Base-by-base conservation (phyloP, 1,140 invertebrate genomes). In the Dreissena rostriformis region DNA sequence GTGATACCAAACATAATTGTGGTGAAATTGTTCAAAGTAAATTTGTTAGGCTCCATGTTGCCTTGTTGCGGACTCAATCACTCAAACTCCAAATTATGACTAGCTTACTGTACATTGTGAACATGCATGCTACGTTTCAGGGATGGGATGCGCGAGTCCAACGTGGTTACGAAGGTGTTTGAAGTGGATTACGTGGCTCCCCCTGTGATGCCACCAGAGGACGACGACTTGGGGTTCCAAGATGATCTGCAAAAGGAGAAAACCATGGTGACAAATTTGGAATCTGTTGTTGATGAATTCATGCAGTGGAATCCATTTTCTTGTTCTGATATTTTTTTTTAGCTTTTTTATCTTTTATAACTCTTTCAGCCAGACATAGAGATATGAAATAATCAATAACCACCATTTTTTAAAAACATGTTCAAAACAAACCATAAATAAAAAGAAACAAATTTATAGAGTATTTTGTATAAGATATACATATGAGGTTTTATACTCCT, bases 151-250 rank as follows among this genome's bases (percentile, higher is more conserved):
- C 85, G 93, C 68, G 91, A 94, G 75, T 93, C 93, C 82, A 89
- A 91, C 82, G 87, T 93, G 12, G 92, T 93, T 2, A 93, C 92
- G 8, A 94, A 94, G 85, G 84, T 88, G 57, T 94, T 94, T 92
- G 93, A 94, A 72, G 93, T 94, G 7, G 91, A 93, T 49, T 91
- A 88, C 85, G 86, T 91, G 10, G 82, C 90, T 12, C 75, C 85
- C 29, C 87, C 87, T 28, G 51, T 75, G 12, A 7, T 87, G 26
- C 71, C 77, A 22, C 81, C 82, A 49, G 87, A 90, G 53, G 92
- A 93, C 86, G 92, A 93, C 90, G 91, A 89, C 24, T 74, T 91
- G 49, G 88, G 87, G 29, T 94, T 94, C 87, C 90, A 93, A 52
- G 87, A 93, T 77, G 92, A 94, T 61, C 74, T 92, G 51, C 88